These are phyloP conservation scores for Sitta carolinensis DNA, from an alignment of 2,797 vertebrate genomes.

Conservation along the genomic window DNA sequence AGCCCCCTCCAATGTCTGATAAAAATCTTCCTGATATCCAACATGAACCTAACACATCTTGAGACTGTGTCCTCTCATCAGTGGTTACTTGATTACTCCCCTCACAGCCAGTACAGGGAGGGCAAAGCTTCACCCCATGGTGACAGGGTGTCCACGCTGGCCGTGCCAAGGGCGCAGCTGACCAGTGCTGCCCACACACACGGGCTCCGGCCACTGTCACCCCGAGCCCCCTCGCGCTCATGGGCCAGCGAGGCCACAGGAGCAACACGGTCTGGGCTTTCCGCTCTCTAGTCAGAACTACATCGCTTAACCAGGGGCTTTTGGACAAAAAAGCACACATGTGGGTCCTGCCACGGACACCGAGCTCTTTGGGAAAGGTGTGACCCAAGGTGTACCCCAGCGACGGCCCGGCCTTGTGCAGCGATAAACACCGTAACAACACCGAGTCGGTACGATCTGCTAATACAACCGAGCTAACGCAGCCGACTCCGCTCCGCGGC, in stretches of 20 bases:
- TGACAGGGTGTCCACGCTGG: not conserved
- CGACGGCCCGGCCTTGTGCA: not conserved
- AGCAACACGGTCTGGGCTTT: not conserved
- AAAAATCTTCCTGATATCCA: not conserved
- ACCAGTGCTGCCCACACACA: not conserved
- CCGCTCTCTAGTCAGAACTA: fast-evolving
- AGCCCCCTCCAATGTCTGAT: not conserved
- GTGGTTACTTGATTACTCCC: too few relatives aligned
- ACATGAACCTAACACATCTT: not conserved
- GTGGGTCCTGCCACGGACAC: not conserved
- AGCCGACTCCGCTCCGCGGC: too few relatives aligned
- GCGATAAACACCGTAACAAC: not conserved
- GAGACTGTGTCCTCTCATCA: not conserved
- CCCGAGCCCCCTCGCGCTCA: too few relatives aligned
- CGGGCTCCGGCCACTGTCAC: not conserved
- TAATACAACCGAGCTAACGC: too few relatives aligned
- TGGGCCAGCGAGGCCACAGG: not conserved
- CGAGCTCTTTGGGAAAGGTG: not conserved
- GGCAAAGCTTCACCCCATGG: too few relatives aligned
- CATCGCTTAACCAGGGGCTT: fast-evolving
- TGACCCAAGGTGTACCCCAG: not conserved
- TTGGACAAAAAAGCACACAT: too few relatives aligned
- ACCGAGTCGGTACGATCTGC: too few relatives aligned
- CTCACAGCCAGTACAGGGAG: not conserved
- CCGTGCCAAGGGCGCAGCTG: too few relatives aligned